phyloP scores from a whole-genome alignment of 2,888 invertebrate genomes.

The Chaitophorus viminalis region DNA sequence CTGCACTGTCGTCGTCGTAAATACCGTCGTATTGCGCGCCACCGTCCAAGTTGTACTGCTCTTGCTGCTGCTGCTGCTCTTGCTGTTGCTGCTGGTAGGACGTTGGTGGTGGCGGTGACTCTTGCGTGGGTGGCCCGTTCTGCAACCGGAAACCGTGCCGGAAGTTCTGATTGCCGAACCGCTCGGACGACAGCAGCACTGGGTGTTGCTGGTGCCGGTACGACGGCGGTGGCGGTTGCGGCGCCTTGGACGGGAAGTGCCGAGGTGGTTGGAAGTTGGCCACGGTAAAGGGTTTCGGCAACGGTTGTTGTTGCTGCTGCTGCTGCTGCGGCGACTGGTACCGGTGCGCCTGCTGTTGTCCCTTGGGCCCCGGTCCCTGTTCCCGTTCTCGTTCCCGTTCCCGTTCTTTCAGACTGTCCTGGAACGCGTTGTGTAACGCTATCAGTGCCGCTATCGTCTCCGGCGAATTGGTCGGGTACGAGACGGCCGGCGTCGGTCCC shows the following conservation, averaged over 20 bases:
- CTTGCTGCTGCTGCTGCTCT: conserved; percentile 15
- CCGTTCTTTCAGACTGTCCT: conserved; percentile 65
- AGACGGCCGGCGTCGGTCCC: conserved; percentile 64
- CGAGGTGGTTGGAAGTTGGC: conserved; percentile 62
- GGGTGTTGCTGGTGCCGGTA: conserved; percentile 44
- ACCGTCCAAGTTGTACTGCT: conserved; percentile 65
- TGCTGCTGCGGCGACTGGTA: conserved; percentile 64
- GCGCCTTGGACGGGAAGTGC: conserved; percentile 61
- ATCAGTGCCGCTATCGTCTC: conserved; percentile 65
- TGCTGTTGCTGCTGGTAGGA: conserved; percentile 32
- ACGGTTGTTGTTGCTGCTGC: conserved; percentile 57
- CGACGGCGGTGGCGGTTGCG: conserved; percentile 43
- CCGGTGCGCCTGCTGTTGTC: conserved; percentile 7
- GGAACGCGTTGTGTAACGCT: conserved; percentile 65
- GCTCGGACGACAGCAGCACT: conserved; percentile 61
- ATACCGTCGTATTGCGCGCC: conserved; percentile 64
- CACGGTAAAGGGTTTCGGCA: conserved; percentile 51
- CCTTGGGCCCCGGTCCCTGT: conserved; percentile 22
- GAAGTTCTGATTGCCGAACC: conserved; percentile 63
- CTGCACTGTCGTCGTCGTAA: background rate
- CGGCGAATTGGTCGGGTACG: conserved; percentile 64
- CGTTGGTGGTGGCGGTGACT: background rate
- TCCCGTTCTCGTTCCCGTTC: conserved; percentile 63
- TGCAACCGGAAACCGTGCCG: conserved; percentile 63
- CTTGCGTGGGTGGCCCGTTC: conserved; percentile 8